A percentile compares a stretch with the other conserved stretches of the same genome.
phyloP scores from a whole-genome alignment of 2,888 invertebrate species.

The Terebella lapidaria region DNA sequence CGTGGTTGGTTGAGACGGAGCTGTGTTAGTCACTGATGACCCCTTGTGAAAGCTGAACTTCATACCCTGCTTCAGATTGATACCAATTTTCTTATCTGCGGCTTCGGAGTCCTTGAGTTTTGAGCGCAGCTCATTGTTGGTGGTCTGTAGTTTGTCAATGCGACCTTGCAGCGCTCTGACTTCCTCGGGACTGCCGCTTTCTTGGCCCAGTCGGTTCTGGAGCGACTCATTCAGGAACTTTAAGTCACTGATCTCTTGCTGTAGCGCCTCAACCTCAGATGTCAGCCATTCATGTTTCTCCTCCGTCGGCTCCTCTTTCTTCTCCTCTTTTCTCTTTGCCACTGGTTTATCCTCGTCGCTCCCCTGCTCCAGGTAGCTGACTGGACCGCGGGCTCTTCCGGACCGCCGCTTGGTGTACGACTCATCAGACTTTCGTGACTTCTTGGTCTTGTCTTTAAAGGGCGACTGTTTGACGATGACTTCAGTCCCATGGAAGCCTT shows the following conservation, averaged over 20 bases:
- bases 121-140: slow-evolving; percentile 5
- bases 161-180: neutral
- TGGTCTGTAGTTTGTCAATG: slow-evolving; percentile 2
- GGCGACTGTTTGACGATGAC: too few species aligned
- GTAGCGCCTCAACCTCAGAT: neutral
- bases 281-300: neutral
- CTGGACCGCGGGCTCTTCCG: too few species aligned
- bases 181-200: neutral
- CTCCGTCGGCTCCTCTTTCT: neutral
- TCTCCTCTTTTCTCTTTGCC: neutral
- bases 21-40: neutral
- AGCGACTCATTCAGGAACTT: neutral
- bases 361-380: too few species aligned
- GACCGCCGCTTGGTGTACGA: too few species aligned
- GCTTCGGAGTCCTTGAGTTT: slow-evolving; percentile 7
- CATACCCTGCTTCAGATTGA: slow-evolving; percentile 2
- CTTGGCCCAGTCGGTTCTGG: neutral
- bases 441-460: too few species aligned
- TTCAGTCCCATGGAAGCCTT: too few species aligned
- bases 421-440: too few species aligned
- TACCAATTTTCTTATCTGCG: slow-evolving; percentile 2
- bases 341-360: too few species aligned
- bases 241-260: neutral
- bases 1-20: neutral
- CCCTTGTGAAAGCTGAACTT: slow-evolving; percentile 3